Conservation (phyloP, 2,113 vertebrate genomes). For the Struthio camelus region DNA sequence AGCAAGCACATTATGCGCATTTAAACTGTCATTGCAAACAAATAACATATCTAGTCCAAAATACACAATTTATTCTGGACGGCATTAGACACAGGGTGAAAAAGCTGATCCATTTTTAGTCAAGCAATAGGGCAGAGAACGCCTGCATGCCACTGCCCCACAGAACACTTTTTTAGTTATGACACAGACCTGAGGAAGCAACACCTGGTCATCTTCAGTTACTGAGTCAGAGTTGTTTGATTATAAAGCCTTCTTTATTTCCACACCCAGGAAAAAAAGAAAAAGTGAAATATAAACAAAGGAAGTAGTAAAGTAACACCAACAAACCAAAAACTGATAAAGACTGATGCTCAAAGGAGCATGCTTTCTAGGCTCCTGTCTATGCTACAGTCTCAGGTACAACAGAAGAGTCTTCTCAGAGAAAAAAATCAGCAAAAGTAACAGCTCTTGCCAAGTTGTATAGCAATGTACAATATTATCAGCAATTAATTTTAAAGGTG, state of each 20-base stretch:
- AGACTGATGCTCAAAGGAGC: neutral
- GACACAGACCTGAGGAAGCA: neutral
- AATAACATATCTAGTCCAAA: neutral
- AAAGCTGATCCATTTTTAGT: conserved; percentile 14
- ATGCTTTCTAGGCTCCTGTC: neutral
- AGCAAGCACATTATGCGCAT: neutral
- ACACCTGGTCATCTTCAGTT: neutral
- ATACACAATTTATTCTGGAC: neutral
- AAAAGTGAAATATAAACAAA: neutral
- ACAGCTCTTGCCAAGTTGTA: neutral
- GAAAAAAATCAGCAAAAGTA: neutral
- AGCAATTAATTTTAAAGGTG: neutral
- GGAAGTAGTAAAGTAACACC: neutral
- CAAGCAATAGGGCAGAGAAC: neutral
- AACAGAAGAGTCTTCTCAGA: neutral
- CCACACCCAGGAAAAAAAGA: neutral
- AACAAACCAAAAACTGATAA: neutral
- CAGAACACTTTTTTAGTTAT: neutral
- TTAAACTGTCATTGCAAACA: neutral
- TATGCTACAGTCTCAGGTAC: neutral
- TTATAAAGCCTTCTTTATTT: neutral
- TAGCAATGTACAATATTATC: neutral
- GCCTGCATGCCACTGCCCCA: neutral
- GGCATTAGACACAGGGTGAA: neutral
- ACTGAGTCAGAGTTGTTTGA: neutral